Evolutionary conservation across 2,797 vertebrate species (phyloP).

Genomic region (Hyperoplus immaculatus): DNA sequence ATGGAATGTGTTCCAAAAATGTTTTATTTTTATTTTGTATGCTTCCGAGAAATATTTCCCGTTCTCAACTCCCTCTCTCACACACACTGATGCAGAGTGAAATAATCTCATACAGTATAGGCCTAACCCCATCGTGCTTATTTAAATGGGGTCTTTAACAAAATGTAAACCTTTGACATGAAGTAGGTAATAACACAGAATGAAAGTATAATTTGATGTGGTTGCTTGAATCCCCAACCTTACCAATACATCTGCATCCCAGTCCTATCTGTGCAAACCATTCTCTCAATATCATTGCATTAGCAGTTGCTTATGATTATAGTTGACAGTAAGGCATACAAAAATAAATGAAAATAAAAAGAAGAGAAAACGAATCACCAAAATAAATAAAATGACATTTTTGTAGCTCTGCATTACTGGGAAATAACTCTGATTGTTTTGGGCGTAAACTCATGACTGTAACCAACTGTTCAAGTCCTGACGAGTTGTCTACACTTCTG

Average conservation of each 20-base stretch:
- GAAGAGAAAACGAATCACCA: too few species aligned
- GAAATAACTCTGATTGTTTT: background rate
- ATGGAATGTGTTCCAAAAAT: constrained; percentile 38
- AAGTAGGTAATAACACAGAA: background rate
- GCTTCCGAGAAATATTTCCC: constrained; percentile 40
- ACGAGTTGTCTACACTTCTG: background rate
- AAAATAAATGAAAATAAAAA: background rate
- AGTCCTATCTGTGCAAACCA: background rate
- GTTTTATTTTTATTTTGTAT: constrained; percentile 32
- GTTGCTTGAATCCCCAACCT: background rate
- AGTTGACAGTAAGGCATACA: background rate
- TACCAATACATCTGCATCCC: background rate
- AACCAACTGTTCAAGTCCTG: background rate
- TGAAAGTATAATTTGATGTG: too few species aligned
- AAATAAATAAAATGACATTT: background rate
- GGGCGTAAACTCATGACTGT: background rate
- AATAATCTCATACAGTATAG: constrained; percentile 11
- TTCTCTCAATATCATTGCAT: background rate
- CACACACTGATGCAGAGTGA: constrained; percentile 28
- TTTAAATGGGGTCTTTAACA: background rate
- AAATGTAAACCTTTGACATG: background rate
- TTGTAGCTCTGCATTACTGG: background rate
- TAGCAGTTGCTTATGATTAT: background rate
- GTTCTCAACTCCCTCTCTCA: constrained; percentile 61
- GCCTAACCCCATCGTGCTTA: background rate